Evolutionary conservation across 1,140 invertebrate genomes (phyloP), one percentile per base, ranked within the genome.

Genomic region (Melanaphis sacchari): DNA sequence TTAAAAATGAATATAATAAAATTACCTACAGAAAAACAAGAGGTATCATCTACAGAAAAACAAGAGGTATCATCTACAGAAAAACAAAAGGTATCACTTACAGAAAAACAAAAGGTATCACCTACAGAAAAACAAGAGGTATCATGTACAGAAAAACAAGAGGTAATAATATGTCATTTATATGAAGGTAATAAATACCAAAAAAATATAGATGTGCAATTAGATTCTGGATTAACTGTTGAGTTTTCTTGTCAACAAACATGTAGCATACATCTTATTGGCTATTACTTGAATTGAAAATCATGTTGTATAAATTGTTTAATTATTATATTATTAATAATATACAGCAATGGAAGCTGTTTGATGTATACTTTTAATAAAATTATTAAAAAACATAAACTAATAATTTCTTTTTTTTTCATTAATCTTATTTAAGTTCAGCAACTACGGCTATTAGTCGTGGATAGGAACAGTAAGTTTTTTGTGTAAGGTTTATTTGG

Each of bases 1-100:
- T 52, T 92, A 31, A 92, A 92, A 82, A 82, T 92, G 11, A 92
- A 92, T n/a, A n/a, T n/a, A n/a, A n/a, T n/a, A n/a, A n/a, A n/a
- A 82, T 6, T 21, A 36, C 26, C 40, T 0, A 36, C n/a, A 38
- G 22, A 52, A 8, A 2, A 92, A 11, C 40, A 92, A 81, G 90
- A 82, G 15, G n/a, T 92, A 36, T 6, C 31, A 36, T 36, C 40
- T 0, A 36, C n/a, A 38, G 22, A 52, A 8, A 2, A 92, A 11
- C 40, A 92, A 81, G 90, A 82, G 15, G n/a, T 92, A 36, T 6
- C 31, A 36, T 36, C 40, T 0, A 36, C n/a, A 38, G 22, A 52
- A 8, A 2, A 92, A 11, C 40, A 92, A 81, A 66, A 82, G 15
- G n/a, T 92, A 36, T 6, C 31, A 36, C 26, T 31, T 0, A 36